These are phyloP conservation scores for Microctonus aethiopoides DNA, from an alignment of 2,888 invertebrate species.

Conservation along the genomic window DNA sequence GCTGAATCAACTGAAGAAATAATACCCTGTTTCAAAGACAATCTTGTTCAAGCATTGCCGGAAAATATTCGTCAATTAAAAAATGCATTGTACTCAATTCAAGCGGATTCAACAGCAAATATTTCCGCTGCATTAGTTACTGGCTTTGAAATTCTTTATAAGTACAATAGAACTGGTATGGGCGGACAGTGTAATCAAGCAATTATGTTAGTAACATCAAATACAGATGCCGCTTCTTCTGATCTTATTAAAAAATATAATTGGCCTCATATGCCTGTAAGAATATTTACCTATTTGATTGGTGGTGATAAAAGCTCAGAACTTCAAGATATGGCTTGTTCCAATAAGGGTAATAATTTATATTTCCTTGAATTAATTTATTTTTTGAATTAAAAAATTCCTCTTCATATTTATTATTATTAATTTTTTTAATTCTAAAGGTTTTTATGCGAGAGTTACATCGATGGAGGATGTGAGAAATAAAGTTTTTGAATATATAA, in stretches of 20 bases:
- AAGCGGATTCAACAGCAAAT: conserved; percentile 85
- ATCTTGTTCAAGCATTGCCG: conserved; percentile 86
- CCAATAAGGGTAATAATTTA: conserved; percentile 84
- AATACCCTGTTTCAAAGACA: conserved; percentile 90
- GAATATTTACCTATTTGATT: conserved; percentile 96
- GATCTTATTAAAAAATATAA: conserved; percentile 84
- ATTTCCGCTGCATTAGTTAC: conserved; percentile 91
- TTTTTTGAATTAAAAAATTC: background rate
- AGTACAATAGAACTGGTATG: conserved; percentile 85
- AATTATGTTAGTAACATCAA: conserved; percentile 96
- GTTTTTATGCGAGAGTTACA: conserved; percentile 90
- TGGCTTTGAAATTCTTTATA: conserved; percentile 91
- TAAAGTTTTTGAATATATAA: conserved; percentile 93
- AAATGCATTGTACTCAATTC: conserved; percentile 78
- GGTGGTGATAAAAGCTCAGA: conserved; percentile 91
- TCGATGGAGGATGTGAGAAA: conserved; percentile 88
- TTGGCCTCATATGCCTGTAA: conserved; percentile 92
- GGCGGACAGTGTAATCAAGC: conserved; percentile 98
- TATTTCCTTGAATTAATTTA: background rate
- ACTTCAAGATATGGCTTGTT: conserved; percentile 95
- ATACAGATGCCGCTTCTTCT: conserved; percentile 79
- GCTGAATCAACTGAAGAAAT: conserved; percentile 85
- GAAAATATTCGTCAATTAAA: conserved; percentile 86
- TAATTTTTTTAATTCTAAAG: conserved; percentile 66
- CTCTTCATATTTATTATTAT: background rate